Percentiles rank a stretch among this genome's conserved stretches.
These are phyloP conservation scores for Asbolus verrucosus DNA, from an alignment of 1,140 invertebrate species.

Conservation along the genomic window DNA sequence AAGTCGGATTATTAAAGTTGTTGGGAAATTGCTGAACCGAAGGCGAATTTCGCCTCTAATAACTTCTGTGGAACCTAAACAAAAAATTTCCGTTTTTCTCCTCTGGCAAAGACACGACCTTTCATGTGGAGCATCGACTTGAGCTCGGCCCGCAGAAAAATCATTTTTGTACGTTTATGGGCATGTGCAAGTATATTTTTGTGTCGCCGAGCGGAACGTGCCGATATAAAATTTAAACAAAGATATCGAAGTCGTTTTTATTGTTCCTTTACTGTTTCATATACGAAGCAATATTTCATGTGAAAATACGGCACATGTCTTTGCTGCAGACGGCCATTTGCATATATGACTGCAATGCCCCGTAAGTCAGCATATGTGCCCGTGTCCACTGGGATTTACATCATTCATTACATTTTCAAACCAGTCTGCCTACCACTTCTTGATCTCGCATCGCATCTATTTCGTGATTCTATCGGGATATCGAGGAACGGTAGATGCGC, in stretches of 20 bases:
- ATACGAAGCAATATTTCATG: conserved; percentile 19
- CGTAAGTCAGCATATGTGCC: conserved; percentile 31
- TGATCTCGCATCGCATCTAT: conserved; percentile 18
- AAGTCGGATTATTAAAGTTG: conserved; percentile 35
- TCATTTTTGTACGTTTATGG: no score
- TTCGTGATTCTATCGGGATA: not conserved
- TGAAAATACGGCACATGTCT: conserved; percentile 19
- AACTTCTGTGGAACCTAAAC: no score
- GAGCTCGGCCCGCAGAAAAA: no score
- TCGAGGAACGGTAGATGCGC: conserved; percentile 6
- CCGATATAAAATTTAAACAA: no score
- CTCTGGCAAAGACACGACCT: no score
- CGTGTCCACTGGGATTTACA: conserved; percentile 24
- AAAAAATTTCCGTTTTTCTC: no score
- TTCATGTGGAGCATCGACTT: no score
- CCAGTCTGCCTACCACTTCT: conserved; percentile 23
- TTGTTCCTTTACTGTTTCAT: conserved; percentile 20
- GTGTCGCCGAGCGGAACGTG: no score
- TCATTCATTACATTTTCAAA: conserved; percentile 23
- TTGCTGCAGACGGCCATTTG: conserved; percentile 8
- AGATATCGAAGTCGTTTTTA: conserved; percentile 9
- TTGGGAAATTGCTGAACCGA: conserved; percentile 24
- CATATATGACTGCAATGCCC: conserved; percentile 18
- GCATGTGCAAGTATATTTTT: no score
- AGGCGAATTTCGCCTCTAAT: conserved; percentile 23